phyloP scores from a whole-genome alignment of 2,888 invertebrate genomes.

The Exephanes ischioxanthus region DNA sequence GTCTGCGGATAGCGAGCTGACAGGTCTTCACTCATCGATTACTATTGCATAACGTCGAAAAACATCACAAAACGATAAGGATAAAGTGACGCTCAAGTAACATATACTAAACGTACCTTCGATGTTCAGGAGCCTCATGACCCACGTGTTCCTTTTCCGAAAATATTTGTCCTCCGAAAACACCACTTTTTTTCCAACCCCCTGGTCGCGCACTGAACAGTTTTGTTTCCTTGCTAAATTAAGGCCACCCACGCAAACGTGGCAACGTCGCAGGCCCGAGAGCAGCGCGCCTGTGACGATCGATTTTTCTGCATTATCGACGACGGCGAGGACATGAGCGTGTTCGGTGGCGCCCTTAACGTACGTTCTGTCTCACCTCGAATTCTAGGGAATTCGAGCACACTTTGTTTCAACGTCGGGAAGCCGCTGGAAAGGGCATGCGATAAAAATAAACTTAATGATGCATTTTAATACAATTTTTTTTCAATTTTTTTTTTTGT shows the following conservation, averaged over 20 bases:
- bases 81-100: not conserved
- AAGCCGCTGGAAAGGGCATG: conserved; percentile 57
- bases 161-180: conserved; percentile 61
- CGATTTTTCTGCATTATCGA: conserved; percentile 74
- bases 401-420: conserved; percentile 64
- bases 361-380: not conserved
- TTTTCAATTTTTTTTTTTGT: conserved; percentile 24
- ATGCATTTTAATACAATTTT: conserved; percentile 60
- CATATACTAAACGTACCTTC: conserved; percentile 64
- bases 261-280: conserved; percentile 73
- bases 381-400: conserved; percentile 65
- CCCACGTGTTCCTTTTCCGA: conserved; percentile 66
- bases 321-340: conserved; percentile 6
- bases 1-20: conserved; percentile 33
- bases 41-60: conserved; percentile 53
- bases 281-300: conserved; percentile 57
- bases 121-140: conserved; percentile 70
- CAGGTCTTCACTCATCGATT: conserved; percentile 50
- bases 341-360: conserved; percentile 70
- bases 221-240: conserved; percentile 64
- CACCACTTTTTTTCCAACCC: conserved; percentile 70
- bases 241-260: conserved; percentile 64
- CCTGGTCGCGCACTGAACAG: conserved; percentile 52
- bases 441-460: conserved; percentile 71
- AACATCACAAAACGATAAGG: conserved; percentile 6